Conservation (phyloP, 2,797 vertebrate genomes). For the Tragelaphus eurycerus region DNA sequence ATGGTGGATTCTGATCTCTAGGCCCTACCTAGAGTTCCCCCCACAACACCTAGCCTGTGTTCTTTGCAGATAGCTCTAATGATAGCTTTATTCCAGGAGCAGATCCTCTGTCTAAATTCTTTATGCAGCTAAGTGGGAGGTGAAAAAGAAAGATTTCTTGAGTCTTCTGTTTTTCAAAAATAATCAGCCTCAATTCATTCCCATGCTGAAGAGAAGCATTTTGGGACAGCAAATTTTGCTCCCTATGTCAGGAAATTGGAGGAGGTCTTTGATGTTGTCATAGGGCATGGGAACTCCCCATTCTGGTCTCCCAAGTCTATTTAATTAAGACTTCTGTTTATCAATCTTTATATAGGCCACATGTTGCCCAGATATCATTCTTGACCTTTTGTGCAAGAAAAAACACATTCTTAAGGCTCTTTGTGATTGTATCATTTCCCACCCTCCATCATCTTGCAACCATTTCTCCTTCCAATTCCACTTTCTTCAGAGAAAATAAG, state of each 20-base stretch:
- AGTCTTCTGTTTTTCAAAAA: neutral
- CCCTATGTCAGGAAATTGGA: neutral
- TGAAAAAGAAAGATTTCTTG: neutral
- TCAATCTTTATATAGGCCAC: neutral
- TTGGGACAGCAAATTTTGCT: neutral
- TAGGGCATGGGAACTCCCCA: neutral
- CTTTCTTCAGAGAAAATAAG: slow-evolving; percentile 47
- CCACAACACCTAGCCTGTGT: neutral
- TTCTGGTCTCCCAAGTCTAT: neutral
- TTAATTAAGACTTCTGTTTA: neutral
- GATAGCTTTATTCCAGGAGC: neutral
- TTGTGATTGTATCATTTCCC: neutral
- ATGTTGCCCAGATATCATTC: neutral
- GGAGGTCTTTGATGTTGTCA: neutral
- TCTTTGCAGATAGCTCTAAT: neutral
- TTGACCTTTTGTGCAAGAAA: slow-evolving; percentile 5
- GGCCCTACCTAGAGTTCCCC: neutral
- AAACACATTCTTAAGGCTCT: neutral
- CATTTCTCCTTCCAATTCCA: neutral
- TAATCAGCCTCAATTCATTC: neutral
- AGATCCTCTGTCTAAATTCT: neutral
- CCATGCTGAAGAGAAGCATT: neutral
- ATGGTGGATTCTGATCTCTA: neutral
- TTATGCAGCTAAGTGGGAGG: neutral
- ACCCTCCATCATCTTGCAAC: neutral